Base-by-base conservation (phyloP, 2,113 vertebrate genomes). In the Panthera leo region DNA sequence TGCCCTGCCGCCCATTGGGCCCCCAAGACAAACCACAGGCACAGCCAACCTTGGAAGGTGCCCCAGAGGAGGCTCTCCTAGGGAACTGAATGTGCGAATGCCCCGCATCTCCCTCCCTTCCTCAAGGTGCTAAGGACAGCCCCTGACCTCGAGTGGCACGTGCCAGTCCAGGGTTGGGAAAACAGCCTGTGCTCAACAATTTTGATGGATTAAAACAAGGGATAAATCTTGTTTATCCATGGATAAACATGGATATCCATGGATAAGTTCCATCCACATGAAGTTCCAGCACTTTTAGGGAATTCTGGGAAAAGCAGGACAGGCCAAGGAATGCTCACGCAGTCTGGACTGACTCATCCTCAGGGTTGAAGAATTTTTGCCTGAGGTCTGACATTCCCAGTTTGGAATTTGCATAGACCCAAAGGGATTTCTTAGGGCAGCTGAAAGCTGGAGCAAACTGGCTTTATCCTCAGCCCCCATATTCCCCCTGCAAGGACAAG, bases 171-270 rank as follows among this genome's bases (percentile, higher is more conserved):
- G 27, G 11, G 61, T 48, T 63, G 53, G 71, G n/a, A 70, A 71
- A 93, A 36, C 2, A 53, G 39, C 23, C 34, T n/a, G 21, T 34
- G 16, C 14, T 51, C 89, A 67, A 23, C 5, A 23, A 27, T 42
- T 42, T 7, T 48, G 42, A n/a, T 39, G 51, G 45, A 31, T 85
- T 85, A 85, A 85, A 87, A 63, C 29, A 82, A 94, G 87, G 82
- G 14, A 2, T 36, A 1, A 29, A 61, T 68, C 23, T 68, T 92
- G n/a, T n/a, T n/a, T n/a, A n/a, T n/a, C n/a, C n/a, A n/a, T n/a
- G n/a, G n/a, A n/a, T n/a, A n/a, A n/a, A n/a, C n/a, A n/a, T n/a
- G n/a, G n/a, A n/a, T n/a, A n/a, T n/a, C n/a, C n/a, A n/a, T n/a
- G n/a, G n/a, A n/a, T n/a, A 63, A 31, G 53, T 55, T 83, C 55